These are phyloP conservation scores for Neocrepidodera transversa DNA, from an alignment of 2,888 invertebrate genomes.

Conservation along the genomic window DNA sequence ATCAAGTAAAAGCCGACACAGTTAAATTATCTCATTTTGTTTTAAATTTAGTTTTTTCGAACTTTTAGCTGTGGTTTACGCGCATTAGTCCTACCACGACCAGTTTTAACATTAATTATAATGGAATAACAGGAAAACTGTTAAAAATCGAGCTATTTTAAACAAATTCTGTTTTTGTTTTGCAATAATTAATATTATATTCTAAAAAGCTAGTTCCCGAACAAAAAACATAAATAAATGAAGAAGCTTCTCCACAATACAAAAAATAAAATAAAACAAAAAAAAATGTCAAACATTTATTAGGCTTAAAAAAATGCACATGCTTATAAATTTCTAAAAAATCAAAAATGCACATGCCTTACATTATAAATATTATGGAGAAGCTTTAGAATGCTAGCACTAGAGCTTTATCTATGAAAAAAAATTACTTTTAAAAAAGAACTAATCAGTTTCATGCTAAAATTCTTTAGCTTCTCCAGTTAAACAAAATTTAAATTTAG, in stretches of 20 bases:
- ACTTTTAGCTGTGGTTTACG: no score
- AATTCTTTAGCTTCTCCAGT: conserved; percentile 56
- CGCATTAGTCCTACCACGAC: no score
- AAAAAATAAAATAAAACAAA: conserved; percentile 51
- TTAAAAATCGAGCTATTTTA: no score
- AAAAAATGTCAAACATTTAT: conserved; percentile 44
- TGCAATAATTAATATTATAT: no score
- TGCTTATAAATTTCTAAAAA: not conserved
- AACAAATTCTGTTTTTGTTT: no score
- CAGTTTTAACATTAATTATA: no score
- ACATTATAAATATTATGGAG: conserved; percentile 52
- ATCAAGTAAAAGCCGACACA: no score
- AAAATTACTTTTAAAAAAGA: conserved; percentile 20
- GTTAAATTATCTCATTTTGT: no score
- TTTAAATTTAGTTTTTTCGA: no score
- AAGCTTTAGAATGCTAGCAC: conserved; percentile 59
- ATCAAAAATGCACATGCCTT: conserved; percentile 11
- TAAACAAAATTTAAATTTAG: conserved; percentile 19
- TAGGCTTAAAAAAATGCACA: conserved; percentile 15
- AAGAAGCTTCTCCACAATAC: conserved; percentile 54
- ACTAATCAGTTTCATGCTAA: conserved; percentile 36
- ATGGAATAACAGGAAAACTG: no score
- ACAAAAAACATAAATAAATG: not conserved
- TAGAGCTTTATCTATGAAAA: conserved; percentile 36
- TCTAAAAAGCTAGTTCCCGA: no score